phyloP scores from a whole-genome alignment of 1,140 invertebrate genomes.

The Dendrolimus punctatus region DNA sequence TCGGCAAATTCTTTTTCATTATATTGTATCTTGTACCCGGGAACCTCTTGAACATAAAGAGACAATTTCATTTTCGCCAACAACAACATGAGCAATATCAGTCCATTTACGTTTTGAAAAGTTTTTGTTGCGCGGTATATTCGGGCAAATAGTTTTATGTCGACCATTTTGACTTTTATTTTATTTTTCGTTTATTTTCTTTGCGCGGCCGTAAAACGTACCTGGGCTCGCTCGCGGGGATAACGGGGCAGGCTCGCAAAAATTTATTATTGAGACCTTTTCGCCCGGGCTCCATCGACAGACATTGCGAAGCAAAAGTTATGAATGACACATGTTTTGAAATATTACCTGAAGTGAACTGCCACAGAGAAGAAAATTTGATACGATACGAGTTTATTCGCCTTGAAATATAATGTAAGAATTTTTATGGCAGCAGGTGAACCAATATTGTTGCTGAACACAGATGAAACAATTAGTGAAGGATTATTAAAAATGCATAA shows the following conservation, averaged over 20 bases:
- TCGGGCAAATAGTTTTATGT: slow-evolving; percentile 67
- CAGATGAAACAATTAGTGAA: slow-evolving; percentile 49
- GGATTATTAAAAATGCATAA: too few relatives aligned
- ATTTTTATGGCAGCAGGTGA: slow-evolving; percentile 59
- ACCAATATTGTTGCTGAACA: slow-evolving; percentile 50
- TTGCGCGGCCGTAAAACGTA: slow-evolving; percentile 68
- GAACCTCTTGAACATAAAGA: neutral
- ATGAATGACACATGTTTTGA: slow-evolving; percentile 72
- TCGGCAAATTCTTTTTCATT: too few relatives aligned
- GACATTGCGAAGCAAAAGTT: slow-evolving; percentile 71
- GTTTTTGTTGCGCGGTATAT: slow-evolving; percentile 49
- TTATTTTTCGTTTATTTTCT: slow-evolving; percentile 71
- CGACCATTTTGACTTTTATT: slow-evolving; percentile 70
- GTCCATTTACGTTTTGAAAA: slow-evolving; percentile 48
- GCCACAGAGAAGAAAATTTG: slow-evolving; percentile 59
- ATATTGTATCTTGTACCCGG: too few relatives aligned
- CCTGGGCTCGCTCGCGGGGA: slow-evolving; percentile 59
- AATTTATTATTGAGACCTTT: slow-evolving; percentile 72
- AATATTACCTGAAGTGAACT: slow-evolving; percentile 69
- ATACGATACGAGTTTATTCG: slow-evolving; percentile 67
- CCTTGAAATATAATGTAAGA: slow-evolving; percentile 61
- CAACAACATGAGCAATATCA: slow-evolving; percentile 32
- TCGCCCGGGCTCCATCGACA: slow-evolving; percentile 66
- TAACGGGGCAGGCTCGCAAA: slow-evolving; percentile 64
- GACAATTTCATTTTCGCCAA: slow-evolving; percentile 20